A percentile compares a stretch with the other conserved stretches of the same genome.
Evolutionary conservation across 2,113 vertebrate genomes (phyloP).

Genomic region (Hippocampus zosterae): DNA sequence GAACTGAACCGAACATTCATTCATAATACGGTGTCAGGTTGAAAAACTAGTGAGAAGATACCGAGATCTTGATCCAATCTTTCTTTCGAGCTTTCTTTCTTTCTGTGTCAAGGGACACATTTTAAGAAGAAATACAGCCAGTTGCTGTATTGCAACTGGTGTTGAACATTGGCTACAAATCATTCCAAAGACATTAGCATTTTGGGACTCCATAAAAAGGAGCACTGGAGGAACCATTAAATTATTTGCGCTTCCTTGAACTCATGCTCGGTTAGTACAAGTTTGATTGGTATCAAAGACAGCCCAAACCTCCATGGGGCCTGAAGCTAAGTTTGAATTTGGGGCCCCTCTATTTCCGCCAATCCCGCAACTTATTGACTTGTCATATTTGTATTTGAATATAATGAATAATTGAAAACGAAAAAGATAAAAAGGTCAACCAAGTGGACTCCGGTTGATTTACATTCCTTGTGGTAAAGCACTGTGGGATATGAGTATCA

Average conservation of each 20-base stretch:
- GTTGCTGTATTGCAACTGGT: background rate
- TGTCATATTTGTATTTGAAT: background rate
- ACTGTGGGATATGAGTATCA: background rate
- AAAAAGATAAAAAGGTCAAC: background rate
- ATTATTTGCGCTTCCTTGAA: constrained; percentile 3
- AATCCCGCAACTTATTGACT: background rate
- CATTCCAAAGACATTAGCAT: constrained; percentile 9
- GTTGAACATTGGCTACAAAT: constrained; percentile 14
- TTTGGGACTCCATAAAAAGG: background rate
- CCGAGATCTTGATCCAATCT: too few relatives aligned
- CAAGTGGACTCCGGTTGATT: background rate
- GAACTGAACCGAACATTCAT: background rate
- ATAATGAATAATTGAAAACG: background rate
- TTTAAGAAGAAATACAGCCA: constrained; percentile 7
- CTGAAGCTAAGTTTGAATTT: background rate
- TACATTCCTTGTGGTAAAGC: background rate
- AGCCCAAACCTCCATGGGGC: background rate
- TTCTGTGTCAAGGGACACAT: constrained; percentile 5
- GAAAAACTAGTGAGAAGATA: background rate
- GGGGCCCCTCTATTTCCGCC: background rate
- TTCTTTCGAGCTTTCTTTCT: background rate
- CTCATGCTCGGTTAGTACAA: background rate
- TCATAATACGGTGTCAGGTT: background rate
- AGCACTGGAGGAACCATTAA: background rate
- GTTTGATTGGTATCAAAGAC: too few relatives aligned